A percentile compares a stretch with the other conserved stretches of the same genome.
Evolutionary conservation across 2,113 vertebrate species (phyloP).

Genomic region (Melozone crissalis): DNA sequence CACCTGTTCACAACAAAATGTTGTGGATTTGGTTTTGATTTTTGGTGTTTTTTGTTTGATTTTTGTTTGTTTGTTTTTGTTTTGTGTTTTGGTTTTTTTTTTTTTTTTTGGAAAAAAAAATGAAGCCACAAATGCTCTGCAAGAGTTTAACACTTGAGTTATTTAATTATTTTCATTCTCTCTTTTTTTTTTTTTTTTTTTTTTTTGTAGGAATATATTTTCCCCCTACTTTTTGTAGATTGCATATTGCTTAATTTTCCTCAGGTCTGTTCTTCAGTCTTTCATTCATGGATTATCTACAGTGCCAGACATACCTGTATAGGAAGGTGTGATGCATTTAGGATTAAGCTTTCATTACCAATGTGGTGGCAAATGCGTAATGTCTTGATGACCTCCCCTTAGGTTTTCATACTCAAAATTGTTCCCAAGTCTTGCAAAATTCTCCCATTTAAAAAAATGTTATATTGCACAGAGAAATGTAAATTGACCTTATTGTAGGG

Average conservation of each 20-base stretch:
- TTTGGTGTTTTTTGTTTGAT: background rate
- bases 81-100: background rate
- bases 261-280: background rate
- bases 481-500: background rate
- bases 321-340: background rate
- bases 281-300: background rate
- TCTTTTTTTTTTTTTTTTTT: accelerated
- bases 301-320: background rate
- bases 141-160: background rate
- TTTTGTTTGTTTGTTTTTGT: too few relatives aligned
- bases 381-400: background rate
- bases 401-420: background rate
- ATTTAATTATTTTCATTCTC: background rate
- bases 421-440: background rate
- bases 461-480: background rate
- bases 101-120: background rate
- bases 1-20: background rate
- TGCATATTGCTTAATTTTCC: background rate
- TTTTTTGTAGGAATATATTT: background rate
- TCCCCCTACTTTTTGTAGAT: background rate
- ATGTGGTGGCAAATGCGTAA: background rate
- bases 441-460: background rate
- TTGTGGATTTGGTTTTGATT: background rate
- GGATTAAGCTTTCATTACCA: background rate
- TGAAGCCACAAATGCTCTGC: background rate